phyloP scores from a whole-genome alignment of 1,140 invertebrate genomes.

The Pomacea maculata region DNA sequence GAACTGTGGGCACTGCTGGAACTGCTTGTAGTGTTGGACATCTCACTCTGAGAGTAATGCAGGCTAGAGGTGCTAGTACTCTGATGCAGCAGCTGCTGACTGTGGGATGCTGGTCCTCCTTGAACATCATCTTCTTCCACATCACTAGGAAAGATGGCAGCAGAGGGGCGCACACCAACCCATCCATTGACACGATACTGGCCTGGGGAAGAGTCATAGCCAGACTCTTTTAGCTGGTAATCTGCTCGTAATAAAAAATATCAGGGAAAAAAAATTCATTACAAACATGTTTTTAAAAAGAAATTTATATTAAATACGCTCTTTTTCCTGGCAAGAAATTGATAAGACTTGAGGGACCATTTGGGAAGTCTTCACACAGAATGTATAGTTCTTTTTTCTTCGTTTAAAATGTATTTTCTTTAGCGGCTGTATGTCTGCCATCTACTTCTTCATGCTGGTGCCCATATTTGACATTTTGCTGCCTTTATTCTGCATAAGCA shows the following conservation, averaged over 20 bases:
- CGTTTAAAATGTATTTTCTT: no score
- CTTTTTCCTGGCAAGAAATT: no score
- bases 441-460: no score
- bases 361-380: background rate
- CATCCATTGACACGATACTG: slow-evolving; percentile 42
- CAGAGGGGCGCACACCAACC: slow-evolving; percentile 35
- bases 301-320: no score
- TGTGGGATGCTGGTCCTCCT: slow-evolving; percentile 32
- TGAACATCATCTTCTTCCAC: slow-evolving; percentile 49
- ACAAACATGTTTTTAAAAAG: background rate
- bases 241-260: slow-evolving; percentile 28
- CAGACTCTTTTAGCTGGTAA: slow-evolving; percentile 57
- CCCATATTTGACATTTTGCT: no score
- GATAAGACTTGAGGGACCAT: no score
- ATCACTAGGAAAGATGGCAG: slow-evolving; percentile 55
- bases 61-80: slow-evolving; percentile 50
- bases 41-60: slow-evolving; percentile 55
- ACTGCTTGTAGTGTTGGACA: slow-evolving; percentile 54
- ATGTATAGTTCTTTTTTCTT: background rate
- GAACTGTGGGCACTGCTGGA: slow-evolving; percentile 52
- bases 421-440: no score
- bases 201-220: slow-evolving; percentile 58
- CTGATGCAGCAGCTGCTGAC: slow-evolving; percentile 36
- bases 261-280: background rate
- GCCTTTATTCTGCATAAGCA: no score